phyloP scores from a whole-genome alignment of 1,140 invertebrate genomes.

The Drosophila tsacasi region DNA sequence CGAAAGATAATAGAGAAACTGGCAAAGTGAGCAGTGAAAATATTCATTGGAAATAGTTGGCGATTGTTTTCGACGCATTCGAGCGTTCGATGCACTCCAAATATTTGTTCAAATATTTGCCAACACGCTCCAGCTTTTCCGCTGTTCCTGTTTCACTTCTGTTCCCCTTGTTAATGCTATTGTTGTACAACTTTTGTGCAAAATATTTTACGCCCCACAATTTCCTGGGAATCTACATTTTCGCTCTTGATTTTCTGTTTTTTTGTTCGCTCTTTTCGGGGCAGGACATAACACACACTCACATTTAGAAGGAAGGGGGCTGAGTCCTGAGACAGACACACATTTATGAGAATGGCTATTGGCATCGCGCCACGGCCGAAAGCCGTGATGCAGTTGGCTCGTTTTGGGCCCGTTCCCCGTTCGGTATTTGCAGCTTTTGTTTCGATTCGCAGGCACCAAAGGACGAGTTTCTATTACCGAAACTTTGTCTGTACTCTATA shows the following conservation, averaged over 20 bases:
- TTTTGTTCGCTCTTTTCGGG: constrained; percentile 13
- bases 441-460: constrained; percentile 54
- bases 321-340: constrained; percentile 23
- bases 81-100: constrained; percentile 67
- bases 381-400: constrained; percentile 56
- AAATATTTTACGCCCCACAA: constrained; percentile 72
- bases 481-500: constrained; percentile 63
- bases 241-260: constrained; percentile 15
- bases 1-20: constrained; percentile 15
- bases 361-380: constrained; percentile 66
- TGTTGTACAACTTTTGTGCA: constrained; percentile 73
- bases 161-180: constrained; percentile 61
- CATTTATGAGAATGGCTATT: constrained; percentile 61
- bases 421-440: constrained; percentile 68
- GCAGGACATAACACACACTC: constrained; percentile 14
- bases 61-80: constrained; percentile 57
- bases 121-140: constrained; percentile 26
- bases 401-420: constrained; percentile 24
- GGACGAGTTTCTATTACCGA: constrained; percentile 63
- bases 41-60: constrained; percentile 58
- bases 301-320: not conserved
- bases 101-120: constrained; percentile 72
- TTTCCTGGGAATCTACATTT: constrained; percentile 50
- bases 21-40: not conserved
- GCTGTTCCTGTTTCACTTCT: constrained; percentile 33